A percentile compares a stretch with the other conserved stretches of the same genome.
Evolutionary conservation across 2,113 vertebrate species (phyloP).

Genomic region (Peromyscus polionotus): DNA sequence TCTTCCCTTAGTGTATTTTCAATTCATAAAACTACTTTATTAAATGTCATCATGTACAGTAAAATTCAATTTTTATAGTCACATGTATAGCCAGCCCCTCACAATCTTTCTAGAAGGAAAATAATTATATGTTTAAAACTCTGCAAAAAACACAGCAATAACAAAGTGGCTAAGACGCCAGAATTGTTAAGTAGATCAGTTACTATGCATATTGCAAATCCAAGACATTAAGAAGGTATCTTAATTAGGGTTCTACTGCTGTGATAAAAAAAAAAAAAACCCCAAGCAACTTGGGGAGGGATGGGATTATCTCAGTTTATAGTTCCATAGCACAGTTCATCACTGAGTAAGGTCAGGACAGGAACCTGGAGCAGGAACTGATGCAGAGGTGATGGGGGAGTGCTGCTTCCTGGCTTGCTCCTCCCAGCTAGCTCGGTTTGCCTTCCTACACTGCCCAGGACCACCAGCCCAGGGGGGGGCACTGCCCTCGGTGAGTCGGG

Average conservation of each 20-base stretch:
- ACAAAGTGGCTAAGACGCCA: background rate
- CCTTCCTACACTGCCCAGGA: background rate
- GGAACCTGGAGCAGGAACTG: background rate
- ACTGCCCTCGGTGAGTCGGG: background rate
- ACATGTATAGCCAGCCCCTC: background rate
- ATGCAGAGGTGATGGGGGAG: too few relatives aligned
- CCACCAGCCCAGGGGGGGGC: background rate
- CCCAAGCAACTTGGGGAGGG: background rate
- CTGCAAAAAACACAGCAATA: background rate
- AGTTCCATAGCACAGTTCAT: background rate
- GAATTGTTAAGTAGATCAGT: constrained; percentile 4
- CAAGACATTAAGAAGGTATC: background rate
- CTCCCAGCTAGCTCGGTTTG: background rate
- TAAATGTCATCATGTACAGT: constrained; percentile 43
- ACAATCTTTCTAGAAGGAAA: background rate
- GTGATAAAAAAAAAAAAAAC: background rate
- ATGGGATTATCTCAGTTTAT: background rate
- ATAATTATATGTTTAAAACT: constrained; percentile 49
- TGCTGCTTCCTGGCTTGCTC: background rate
- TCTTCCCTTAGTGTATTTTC: constrained; percentile 31
- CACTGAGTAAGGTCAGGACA: background rate
- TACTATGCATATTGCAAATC: background rate
- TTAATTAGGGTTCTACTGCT: background rate
- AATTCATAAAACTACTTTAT: constrained; percentile 41
- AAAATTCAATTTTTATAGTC: constrained; percentile 49